These are phyloP conservation scores for Diploptera punctata DNA, from an alignment of 2,888 invertebrate species.

Conservation along the genomic window DNA sequence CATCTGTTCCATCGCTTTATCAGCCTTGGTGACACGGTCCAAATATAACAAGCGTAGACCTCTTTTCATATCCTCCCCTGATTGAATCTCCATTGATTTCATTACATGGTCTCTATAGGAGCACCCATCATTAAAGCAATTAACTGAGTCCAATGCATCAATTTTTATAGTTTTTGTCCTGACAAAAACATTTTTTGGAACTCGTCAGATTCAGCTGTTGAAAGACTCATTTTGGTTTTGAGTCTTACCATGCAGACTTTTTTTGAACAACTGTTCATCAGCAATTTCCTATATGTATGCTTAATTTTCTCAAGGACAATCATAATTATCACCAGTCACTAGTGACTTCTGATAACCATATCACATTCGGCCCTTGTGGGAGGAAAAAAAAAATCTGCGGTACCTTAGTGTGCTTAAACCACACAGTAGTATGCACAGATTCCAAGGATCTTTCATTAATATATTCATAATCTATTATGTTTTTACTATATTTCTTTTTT, in stretches of 20 bases:
- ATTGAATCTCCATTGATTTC: neutral
- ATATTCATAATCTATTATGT: no score
- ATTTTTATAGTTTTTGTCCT: neutral
- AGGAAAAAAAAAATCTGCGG: no score
- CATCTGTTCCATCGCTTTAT: neutral
- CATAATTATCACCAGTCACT: neutral
- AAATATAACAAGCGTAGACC: neutral
- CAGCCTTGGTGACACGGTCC: neutral
- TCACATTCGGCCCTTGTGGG: no score
- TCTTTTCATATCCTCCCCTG: neutral
- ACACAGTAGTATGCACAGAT: no score
- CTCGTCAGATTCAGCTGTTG: neutral
- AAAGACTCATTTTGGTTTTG: neutral
- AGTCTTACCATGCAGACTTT: neutral
- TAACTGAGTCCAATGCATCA: neutral
- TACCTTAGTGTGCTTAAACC: no score
- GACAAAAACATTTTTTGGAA: neutral
- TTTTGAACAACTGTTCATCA: neutral
- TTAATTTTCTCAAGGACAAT: neutral
- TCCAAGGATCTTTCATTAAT: no score
- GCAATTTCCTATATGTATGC: neutral
- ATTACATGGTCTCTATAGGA: neutral
- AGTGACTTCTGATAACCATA: neutral
- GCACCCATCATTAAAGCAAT: neutral
- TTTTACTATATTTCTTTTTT: no score